A percentile compares a stretch with the other conserved stretches of the same genome.
Conservation (phyloP, 2,797 vertebrate species). For the Gorsachius magnificus region DNA sequence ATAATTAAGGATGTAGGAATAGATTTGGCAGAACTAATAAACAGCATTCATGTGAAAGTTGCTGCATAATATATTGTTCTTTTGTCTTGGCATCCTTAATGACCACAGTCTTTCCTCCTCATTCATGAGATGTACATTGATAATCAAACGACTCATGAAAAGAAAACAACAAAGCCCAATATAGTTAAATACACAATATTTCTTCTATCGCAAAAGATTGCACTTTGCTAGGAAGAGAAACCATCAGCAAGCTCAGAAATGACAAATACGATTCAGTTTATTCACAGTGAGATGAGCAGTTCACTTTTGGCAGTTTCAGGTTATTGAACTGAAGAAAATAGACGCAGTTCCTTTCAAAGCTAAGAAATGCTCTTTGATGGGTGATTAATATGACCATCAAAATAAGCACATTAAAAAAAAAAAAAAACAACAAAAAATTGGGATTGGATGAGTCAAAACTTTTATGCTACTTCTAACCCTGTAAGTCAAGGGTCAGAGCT, state of each 20-base stretch:
- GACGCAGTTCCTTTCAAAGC: not conserved
- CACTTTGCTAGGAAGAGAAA: not conserved
- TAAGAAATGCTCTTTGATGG: not conserved
- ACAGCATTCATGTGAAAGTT: not conserved
- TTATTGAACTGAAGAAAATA: constrained; percentile 38
- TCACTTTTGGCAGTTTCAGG: constrained; percentile 19
- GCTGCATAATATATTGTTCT: not conserved
- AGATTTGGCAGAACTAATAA: not conserved
- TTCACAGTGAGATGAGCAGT: constrained; percentile 31
- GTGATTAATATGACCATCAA: constrained; percentile 20
- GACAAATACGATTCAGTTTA: constrained; percentile 43
- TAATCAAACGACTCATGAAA: not conserved
- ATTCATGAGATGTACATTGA: not conserved
- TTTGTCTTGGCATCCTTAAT: not conserved
- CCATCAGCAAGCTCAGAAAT: constrained; percentile 14
- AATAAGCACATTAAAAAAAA: not conserved
- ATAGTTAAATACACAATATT: not conserved
- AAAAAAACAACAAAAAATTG: not conserved
- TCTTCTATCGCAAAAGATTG: not conserved
- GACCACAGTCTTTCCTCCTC: not conserved
- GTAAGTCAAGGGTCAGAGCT: not conserved
- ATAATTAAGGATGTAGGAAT: not conserved
- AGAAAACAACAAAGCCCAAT: not conserved
- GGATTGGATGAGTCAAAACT: not conserved
- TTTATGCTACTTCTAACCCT: not conserved